These are phyloP conservation scores for Orius insidiosus DNA, from an alignment of 1,140 invertebrate species.

Conservation along the genomic window DNA sequence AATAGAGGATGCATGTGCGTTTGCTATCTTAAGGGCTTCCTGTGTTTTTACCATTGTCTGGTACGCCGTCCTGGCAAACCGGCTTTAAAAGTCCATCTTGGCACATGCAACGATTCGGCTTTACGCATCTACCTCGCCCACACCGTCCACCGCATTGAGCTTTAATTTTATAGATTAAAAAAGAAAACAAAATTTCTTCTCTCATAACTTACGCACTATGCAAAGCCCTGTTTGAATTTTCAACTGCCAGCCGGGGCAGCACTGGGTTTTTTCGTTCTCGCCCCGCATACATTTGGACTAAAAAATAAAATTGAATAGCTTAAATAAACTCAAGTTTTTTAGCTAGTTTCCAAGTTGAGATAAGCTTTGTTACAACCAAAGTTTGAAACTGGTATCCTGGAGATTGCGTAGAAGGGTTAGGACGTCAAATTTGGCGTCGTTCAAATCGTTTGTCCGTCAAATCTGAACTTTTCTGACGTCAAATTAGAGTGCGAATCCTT, in stretches of 20 bases:
- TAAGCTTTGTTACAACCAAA: no score
- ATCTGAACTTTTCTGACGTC: no score
- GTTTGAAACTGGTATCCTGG: no score
- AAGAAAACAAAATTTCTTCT: background rate
- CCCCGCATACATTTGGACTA: conserved; percentile 64
- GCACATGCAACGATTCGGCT: conserved; percentile 68
- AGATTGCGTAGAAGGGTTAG: no score
- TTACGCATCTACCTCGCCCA: conserved; percentile 53
- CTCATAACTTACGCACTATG: conserved; percentile 55
- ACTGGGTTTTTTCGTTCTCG: conserved; percentile 41
- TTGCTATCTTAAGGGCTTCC: background rate
- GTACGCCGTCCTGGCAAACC: conserved; percentile 17
- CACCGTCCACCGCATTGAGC: conserved; percentile 55
- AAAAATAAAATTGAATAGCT: conserved; percentile 26
- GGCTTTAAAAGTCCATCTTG: conserved; percentile 39
- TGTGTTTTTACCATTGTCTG: background rate
- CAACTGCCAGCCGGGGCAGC: conserved; percentile 67
- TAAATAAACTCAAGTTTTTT: no score
- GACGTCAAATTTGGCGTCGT: no score
- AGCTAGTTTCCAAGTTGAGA: no score
- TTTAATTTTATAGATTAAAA: conserved; percentile 35
- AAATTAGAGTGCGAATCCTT: no score
- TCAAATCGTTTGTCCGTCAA: no score
- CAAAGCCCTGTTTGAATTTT: conserved; percentile 51
- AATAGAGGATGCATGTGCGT: background rate